Evolutionary conservation across 2,113 vertebrate genomes (phyloP).

Genomic region (Felis catus): F.catus_Fca126_mat1.0 CM031412.1:180253001-180253500

Average conservation of each 20-base stretch:
- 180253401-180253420: background rate
- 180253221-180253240: background rate
- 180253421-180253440: background rate
- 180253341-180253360: background rate
- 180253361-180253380: background rate
- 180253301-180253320: background rate
- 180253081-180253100: too few species aligned
- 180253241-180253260: background rate
- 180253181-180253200: too few species aligned
- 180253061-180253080: too few species aligned
- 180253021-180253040: too few species aligned
- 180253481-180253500: background rate
- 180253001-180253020: too few species aligned
- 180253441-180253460: background rate
- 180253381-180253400: background rate
- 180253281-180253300: background rate
- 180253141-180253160: too few species aligned
- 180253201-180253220: background rate
- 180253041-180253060: too few species aligned
- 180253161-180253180: too few species aligned
- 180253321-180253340: background rate
- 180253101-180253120: too few species aligned
- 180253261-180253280: background rate
- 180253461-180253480: background rate
- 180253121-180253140: too few species aligned